Conservation (phyloP, 2,888 invertebrate species). For the Timema cristinae region DNA sequence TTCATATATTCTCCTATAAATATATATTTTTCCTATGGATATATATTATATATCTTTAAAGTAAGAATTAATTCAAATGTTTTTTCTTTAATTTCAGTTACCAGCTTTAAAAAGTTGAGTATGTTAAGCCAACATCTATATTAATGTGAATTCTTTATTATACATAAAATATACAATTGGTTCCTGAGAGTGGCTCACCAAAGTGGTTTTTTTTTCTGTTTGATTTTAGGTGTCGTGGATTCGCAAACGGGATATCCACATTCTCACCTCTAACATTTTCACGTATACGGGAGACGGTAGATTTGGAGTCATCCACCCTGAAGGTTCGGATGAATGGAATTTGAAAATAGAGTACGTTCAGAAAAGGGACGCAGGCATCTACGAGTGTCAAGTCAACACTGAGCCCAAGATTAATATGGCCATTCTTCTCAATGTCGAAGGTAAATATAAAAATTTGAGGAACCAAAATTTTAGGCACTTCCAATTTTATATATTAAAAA, state of each 20-base stretch:
- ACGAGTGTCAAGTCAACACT: conserved; percentile 87
- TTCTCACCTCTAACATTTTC: conserved; percentile 77
- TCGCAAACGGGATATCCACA: conserved; percentile 76
- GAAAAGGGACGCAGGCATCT: conserved; percentile 76
- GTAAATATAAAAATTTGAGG: conserved; percentile 47
- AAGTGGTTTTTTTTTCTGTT: conserved; percentile 4
- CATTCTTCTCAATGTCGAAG: conserved; percentile 73
- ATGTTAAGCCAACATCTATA: too few species aligned
- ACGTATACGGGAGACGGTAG: conserved; percentile 85
- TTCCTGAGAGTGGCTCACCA: too few species aligned
- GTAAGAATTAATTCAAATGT: too few species aligned
- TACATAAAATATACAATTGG: too few species aligned
- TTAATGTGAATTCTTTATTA: too few species aligned
- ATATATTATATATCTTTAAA: too few species aligned
- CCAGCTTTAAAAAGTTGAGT: too few species aligned
- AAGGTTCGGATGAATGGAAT: conserved; percentile 83
- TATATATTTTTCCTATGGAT: too few species aligned
- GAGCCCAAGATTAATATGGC: conserved; percentile 87
- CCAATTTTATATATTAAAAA: too few species aligned
- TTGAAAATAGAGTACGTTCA: conserved; percentile 80
- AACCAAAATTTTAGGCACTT: too few species aligned
- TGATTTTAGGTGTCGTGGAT: conserved; percentile 73
- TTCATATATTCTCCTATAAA: too few species aligned
- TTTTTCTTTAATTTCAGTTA: too few species aligned
- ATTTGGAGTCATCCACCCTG: conserved; percentile 80